Evolutionary conservation across 2,113 vertebrate genomes (phyloP), one percentile per base, ranked within the genome.

Genomic region (Xiphorhynchus elegans): DNA sequence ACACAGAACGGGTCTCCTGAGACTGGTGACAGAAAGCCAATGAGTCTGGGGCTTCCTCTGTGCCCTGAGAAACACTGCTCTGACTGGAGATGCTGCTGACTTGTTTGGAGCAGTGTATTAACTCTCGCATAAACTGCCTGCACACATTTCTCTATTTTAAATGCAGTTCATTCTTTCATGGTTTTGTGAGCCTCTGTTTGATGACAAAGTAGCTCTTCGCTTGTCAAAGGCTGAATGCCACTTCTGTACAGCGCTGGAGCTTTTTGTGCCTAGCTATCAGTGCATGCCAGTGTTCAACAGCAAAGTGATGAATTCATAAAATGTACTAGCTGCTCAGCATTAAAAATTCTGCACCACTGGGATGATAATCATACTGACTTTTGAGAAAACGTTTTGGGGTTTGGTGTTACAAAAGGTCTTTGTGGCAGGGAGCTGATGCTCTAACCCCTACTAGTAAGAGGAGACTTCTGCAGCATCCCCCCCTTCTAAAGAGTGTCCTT

Each of bases 301-400:
- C 79, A 93, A 93, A 96, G 90, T 95, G 95, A 97, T 96, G 95
- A 96, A 97, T 96, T 97, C 95, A 96, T 96, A 96, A 96, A 92
- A 90, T 53, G 92, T 84, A 50, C 93, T 93, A 37, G 85, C 83
- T 92, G 95, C 85, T 92, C 60, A 52, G 93, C 85, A 96, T 95
- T 96, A 95, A 96, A 86, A 93, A 96, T 84, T 84, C 96, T 75
- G 76, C 79, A 84, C 85, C 64, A 26, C 92, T 37, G 53, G 72
- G 72, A 95, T 90, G 90, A 92, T 93, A 88, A 96, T 92, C 12
- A 5, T 37, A 59, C 79, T 47, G 84, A 83, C 82, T 95, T 90
- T 28, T 59, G 83, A 92, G 72, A 90, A 93, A 84, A 92, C 60
- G 66, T 94, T 96, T 95, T 89, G 92, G 93, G 85, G 76, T 78